Base-by-base conservation (phyloP, 2,888 invertebrate species). In the Idaea aversata region DNA sequence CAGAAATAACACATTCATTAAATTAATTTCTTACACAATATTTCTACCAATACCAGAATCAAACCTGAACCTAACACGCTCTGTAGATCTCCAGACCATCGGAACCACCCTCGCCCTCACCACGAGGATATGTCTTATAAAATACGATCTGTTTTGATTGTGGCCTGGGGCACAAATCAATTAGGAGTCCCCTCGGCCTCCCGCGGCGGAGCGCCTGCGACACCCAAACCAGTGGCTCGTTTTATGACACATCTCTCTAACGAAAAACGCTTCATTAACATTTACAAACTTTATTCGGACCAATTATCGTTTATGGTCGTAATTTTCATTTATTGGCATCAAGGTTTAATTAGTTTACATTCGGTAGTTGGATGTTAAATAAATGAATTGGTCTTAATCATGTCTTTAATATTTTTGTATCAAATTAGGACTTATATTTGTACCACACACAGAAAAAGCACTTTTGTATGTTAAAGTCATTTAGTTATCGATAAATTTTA, bases 71-170 rank as follows among this genome's bases (percentile, higher is more conserved):
- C 60, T 59, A 73, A 65, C 70, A 34, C 66, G 68, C 67, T 62
- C 57, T 61, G 63, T 66, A 61, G 67, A 66, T 68, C 67, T 73
- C 69, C 72, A 75, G 65, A 5, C 34, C 36, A n/a, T 67, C 67
- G 7, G 25, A 59, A 67, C 67, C 72, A 85, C 88, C 88, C 88
- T 88, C 90, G 74, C 90, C 88, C 88, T 85, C 88, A 82, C 80
- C 72, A 73, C 76, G 78, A 83, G 79, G 87, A 90, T 92, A 88
- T 87, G 85, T 92, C 93, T 92, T 93, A 91, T 93, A 93, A 93
- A 93, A 91, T 92, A 92, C 93, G 93, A 93, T 93, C 93, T 93
- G 93, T 93, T 93, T 93, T 93, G 93, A 93, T 93, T 93, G 92
- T 93, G 91, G 93, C 93, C 93, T 88, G 90, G 91, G 93, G 93